Evolutionary conservation across 2,113 vertebrate genomes (phyloP).

Genomic region (Anser cygnoides): DNA sequence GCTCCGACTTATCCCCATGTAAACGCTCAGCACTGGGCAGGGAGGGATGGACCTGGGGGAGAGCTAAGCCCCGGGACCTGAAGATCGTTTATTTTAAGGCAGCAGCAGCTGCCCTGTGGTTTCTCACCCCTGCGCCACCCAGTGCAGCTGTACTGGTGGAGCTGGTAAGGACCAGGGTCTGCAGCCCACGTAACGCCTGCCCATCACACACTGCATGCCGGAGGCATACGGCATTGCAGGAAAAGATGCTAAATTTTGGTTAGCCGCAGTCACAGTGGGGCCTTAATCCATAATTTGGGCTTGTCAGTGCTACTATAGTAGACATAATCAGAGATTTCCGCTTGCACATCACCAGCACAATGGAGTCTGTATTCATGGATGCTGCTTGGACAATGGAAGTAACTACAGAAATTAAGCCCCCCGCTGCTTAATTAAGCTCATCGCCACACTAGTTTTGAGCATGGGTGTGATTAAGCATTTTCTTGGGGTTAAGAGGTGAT

Average conservation of each 20-base stretch:
- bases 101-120: background rate
- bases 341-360: background rate
- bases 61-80: background rate
- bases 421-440: background rate
- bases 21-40: fast-evolving
- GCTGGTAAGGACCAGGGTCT: background rate
- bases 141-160: background rate
- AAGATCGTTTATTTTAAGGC: background rate
- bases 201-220: background rate
- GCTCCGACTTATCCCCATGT: fast-evolving
- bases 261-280: background rate
- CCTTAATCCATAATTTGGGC: too few species aligned
- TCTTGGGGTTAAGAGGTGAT: background rate
- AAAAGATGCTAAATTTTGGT: background rate
- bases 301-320: background rate
- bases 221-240: background rate
- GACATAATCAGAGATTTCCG: background rate
- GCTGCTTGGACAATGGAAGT: background rate
- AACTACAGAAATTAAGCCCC: background rate
- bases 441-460: background rate
- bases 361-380: background rate
- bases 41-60: background rate
- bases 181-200: background rate
- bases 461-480: background rate
- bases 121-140: background rate